A percentile compares a stretch with the other conserved stretches of the same genome.
Conservation (phyloP, 2,888 invertebrate species). For the Aleiodes leptofemur region DNA sequence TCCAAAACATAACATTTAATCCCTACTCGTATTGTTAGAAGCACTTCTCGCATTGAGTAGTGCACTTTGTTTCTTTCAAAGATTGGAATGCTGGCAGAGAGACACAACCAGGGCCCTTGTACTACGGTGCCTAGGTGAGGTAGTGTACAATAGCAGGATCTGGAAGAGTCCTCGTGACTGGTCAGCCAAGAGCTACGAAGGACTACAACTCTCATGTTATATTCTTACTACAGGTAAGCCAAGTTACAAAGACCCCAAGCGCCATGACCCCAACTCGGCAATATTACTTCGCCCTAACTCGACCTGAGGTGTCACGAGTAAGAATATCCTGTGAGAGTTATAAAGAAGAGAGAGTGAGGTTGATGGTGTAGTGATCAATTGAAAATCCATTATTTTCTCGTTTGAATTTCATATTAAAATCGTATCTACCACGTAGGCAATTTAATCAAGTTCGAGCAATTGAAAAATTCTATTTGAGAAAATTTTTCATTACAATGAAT, state of each 20-base stretch:
- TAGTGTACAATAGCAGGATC: conserved; percentile 52
- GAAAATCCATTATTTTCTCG: not conserved
- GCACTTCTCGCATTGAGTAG: too few relatives aligned
- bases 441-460: not conserved
- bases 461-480: too few relatives aligned
- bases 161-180: conserved; percentile 55
- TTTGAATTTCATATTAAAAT: conserved; percentile 12
- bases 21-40: too few relatives aligned
- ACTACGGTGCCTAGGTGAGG: conserved; percentile 39
- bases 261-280: conserved; percentile 52
- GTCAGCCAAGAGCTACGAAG: conserved; percentile 48
- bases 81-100: not conserved
- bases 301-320: conserved; percentile 52
- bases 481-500: not conserved
- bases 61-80: too few relatives aligned
- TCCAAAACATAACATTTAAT: too few relatives aligned
- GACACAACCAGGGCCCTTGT: conserved; percentile 16
- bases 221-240: conserved; percentile 36
- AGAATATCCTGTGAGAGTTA: conserved; percentile 40
- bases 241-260: conserved; percentile 47
- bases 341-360: too few relatives aligned
- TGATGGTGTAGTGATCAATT: too few relatives aligned
- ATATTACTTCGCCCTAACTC: conserved; percentile 51
- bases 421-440: not conserved
- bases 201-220: conserved; percentile 45